Percentiles rank a stretch among this genome's conserved stretches.
Evolutionary conservation across 2,113 vertebrate species (phyloP).

Genomic region (Pelmatolapia mariae): DNA sequence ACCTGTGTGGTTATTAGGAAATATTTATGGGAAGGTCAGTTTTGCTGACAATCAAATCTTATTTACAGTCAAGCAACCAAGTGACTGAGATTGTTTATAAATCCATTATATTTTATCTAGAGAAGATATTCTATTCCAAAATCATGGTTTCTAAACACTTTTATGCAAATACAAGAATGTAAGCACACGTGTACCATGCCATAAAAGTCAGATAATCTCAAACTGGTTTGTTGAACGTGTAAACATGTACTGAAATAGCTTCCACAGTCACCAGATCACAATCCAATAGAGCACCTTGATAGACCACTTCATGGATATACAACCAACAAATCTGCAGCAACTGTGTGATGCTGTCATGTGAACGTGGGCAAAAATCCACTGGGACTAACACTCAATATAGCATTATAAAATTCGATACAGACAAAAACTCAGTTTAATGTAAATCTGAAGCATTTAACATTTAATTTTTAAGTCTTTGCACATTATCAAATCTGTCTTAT

Average conservation of each 20-base stretch:
- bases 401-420: background rate
- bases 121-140: background rate
- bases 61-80: background rate
- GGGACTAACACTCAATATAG: background rate
- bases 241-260: background rate
- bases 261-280: background rate
- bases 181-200: background rate
- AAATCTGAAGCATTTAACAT: background rate
- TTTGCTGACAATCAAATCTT: background rate
- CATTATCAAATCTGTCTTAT: background rate
- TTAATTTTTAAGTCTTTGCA: background rate
- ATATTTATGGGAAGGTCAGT: background rate
- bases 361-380: background rate
- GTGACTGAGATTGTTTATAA: background rate
- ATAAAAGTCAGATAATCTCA: background rate
- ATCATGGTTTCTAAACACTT: background rate
- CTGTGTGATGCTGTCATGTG: background rate
- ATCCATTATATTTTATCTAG: background rate
- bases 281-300: background rate
- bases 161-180: background rate
- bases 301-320: background rate
- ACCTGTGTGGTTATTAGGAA: background rate
- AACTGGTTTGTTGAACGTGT: background rate
- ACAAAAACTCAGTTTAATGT: background rate
- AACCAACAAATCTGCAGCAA: background rate